Evolutionary conservation across 2,888 invertebrate genomes (phyloP), one percentile per base, ranked within the genome.

Genomic region (Acanthopleura granulata): DNA sequence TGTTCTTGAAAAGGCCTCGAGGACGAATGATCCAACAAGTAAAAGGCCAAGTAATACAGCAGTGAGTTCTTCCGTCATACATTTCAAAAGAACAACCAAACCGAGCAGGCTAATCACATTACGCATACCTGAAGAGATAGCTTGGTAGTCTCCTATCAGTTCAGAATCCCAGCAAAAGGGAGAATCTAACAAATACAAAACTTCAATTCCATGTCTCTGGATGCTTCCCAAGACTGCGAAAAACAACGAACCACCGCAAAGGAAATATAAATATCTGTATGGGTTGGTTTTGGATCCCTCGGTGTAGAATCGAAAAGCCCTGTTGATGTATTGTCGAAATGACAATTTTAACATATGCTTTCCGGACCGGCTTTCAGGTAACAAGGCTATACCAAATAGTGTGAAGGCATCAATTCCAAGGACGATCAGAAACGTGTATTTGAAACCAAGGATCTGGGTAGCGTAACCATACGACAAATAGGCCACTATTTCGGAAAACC

Each of bases 161-260:
- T 77, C 73, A 0, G 84, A 74, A 18, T 74, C 73, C 79, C 82
- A 83, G 72, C 84, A 84, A 70, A 84, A 84, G n/a, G 83, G 82
- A 0, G 78, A 40, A 14, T 75, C 78, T 25, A 82, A 71, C 30
- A 79, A 76, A 69, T 80, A 82, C 3, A 83, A 51, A 0, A 81
- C 74, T 49, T 82, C 81, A 0, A 81, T 80, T 1, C 72, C 75
- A 3, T 49, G 22, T 27, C 79, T 14, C 78, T 81, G n/a, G 80
- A 75, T 18, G 75, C 69, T 9, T 75, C 50, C 40, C 79, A 74
- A 62, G 76, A 74, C 0, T 74, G 16, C 62, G 1, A 81, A 15
- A 14, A 74, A 69, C 49, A 82, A 81, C 0, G 78, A 72, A 14
- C 66, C 6, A 6, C 81, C 62, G 15, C 80, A 61, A 22, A 80